Base-by-base conservation (phyloP, 1,140 invertebrate genomes). In the Homarus americanus region DNA sequence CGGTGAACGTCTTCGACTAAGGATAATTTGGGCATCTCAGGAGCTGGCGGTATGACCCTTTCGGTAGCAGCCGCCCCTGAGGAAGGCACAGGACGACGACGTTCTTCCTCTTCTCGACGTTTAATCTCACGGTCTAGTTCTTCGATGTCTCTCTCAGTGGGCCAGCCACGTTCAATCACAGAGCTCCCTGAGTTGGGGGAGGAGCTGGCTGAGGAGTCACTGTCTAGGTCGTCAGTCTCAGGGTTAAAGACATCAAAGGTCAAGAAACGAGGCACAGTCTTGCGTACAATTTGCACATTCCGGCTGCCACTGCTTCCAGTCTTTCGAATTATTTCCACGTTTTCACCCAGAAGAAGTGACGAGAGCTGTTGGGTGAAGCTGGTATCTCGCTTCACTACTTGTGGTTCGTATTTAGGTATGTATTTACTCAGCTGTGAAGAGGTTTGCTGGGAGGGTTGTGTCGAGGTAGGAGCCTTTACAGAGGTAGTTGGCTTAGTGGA, bases 171-270 rank as follows among this genome's bases (percentile, higher is more conserved):
- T 76, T 91, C 91, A 5, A 79, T 94, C 93, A 89, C 93, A 93
- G 72, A 94, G 90, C 97, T 97, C 0, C 97, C 96, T 2, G 97
- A 98, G 93, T 98, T 97, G 2, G 97, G 97, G 0, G 97, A 98
- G 0, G 97, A 97, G 58, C 97, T 96, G 32, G 97, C 97, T 92
- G 97, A 97, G 0, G 97, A 97, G 94, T 98, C 97, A 93, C 97
- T 98, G 93, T 98, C 97, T 94, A 97, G 95, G 93, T 98, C 97
- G 94, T 98, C 97, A 10, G 96, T 97, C 93, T 97, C 97, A 1
- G 97, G 97, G 94, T 98, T 98, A 93, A 98, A 98, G 9, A 98
- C 94, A 93, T 98, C 97, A 80, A 98, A 94, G 1, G 97, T 97
- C 84, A 97, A 94, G 20, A 97, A 93, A 84, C 96, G 96, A 0